Evolutionary conservation across 2,113 vertebrate genomes (phyloP).

Genomic region (Hirundichthys speculiger): DNA sequence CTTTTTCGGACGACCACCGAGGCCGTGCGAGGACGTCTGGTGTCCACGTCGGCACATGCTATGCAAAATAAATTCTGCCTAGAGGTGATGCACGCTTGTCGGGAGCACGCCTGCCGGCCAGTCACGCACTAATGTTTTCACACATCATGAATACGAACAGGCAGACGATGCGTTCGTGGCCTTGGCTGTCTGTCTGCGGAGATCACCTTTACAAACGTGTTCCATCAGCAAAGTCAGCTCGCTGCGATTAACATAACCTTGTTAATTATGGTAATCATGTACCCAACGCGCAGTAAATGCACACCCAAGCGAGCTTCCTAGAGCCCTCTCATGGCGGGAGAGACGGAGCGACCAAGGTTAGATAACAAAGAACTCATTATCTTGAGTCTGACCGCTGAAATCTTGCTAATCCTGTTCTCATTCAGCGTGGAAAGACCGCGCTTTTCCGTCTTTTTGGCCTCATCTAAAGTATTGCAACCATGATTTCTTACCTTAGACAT

Average conservation of each 20-base stretch:
- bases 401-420: no score
- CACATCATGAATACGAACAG: neutral
- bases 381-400: no score
- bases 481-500: no score
- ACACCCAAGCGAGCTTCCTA: neutral
- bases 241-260: slow-evolving; percentile 58
- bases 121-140: neutral
- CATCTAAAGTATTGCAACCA: no score
- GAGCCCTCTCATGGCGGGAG: no score
- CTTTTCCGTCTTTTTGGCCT: no score
- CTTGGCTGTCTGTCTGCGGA: slow-evolving; percentile 18
- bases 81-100: slow-evolving; percentile 30
- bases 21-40: slow-evolving; percentile 1
- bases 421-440: no score
- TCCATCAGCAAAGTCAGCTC: slow-evolving; percentile 61
- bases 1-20: neutral
- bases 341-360: no score
- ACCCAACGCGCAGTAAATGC: slow-evolving; percentile 17
- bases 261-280: slow-evolving; percentile 64
- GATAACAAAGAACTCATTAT: no score
- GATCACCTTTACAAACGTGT: slow-evolving; percentile 63
- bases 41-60: neutral
- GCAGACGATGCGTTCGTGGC: slow-evolving; percentile 8
- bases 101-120: slow-evolving; percentile 4
- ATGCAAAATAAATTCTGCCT: slow-evolving; percentile 10